Base-by-base conservation (phyloP, 1,140 invertebrate genomes). In the Bombus superbus region DNA sequence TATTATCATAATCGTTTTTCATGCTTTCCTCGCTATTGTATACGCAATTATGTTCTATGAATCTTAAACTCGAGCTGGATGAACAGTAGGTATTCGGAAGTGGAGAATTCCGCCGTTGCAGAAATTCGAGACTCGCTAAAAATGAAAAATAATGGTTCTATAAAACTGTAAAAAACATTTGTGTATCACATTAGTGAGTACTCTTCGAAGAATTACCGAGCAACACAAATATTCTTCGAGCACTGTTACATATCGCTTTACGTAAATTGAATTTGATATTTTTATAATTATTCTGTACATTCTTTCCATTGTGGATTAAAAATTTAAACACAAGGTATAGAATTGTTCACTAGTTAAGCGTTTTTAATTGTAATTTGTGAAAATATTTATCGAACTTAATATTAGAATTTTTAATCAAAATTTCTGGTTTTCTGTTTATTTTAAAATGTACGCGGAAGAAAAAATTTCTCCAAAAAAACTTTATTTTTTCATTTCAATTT, bases 71-170 rank as follows among this genome's bases (percentile, higher is more conserved):
- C 62, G 57, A 73, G 72, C 62, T n/a, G 66, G 28, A 28, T 44
- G 73, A 69, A 25, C 22, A 78, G 81, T 47, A 44, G 86, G 62
- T 59, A 84, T 81, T 89, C 82, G 83, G 72, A 88, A 88, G 73
- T 85, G 47, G 44, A 25, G 57, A 85, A 81, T 81, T 88, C 66
- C 62, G 82, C 28, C 35, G 47, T 47, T 38, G 81, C 64, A 74
- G 53, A 85, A 66, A 79, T 59, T 57, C 69, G 72, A 71, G 77
- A 76, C 71, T 72, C n/a, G 81, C 77, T 77, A 82, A 88, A 88
- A 88, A 72, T n/a, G 3, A 38, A 40, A 64, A 6, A 69, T 69
- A 38, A 76, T 35, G 75, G 10, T 62, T 62, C 28, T 25, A 75
- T 82, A 53, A 75, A 82, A 75, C 47, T 47, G 71, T 28, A 64